These are phyloP conservation scores for Miltochrista miniata DNA, from an alignment of 2,888 invertebrate species.

Conservation along the genomic window DNA sequence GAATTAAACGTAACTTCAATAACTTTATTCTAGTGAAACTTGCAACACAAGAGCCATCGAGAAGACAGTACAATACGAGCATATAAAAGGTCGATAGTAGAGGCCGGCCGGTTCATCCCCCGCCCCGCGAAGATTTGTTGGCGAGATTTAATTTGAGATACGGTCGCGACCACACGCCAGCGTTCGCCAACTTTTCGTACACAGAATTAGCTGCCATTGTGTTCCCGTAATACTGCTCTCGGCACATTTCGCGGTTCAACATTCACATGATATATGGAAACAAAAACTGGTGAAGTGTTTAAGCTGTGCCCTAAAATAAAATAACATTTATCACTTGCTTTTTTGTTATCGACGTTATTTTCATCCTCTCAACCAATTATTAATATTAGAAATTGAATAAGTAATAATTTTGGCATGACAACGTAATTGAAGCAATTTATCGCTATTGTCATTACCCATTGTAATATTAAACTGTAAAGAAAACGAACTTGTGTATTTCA, in stretches of 20 bases:
- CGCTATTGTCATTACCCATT: no score
- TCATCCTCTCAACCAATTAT: no score
- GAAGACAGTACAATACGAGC: slow-evolving; percentile 13
- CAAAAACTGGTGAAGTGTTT: slow-evolving; percentile 4
- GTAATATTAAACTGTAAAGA: no score
- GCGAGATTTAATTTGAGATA: slow-evolving; percentile 82
- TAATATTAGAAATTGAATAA: no score
- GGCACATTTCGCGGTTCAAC: slow-evolving; percentile 22
- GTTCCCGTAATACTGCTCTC: slow-evolving; percentile 43
- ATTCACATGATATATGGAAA: slow-evolving; percentile 19
- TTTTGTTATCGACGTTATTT: no score
- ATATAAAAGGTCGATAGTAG: slow-evolving; percentile 44
- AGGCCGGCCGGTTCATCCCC: slow-evolving; percentile 56
- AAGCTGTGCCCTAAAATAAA: no score
- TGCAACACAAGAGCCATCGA: slow-evolving; percentile 5
- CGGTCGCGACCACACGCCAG: slow-evolving; percentile 68
- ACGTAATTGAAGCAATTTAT: no score
- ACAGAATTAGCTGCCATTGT: slow-evolving; percentile 65
- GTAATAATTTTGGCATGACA: no score
- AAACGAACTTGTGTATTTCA: no score
- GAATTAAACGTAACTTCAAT: no score
- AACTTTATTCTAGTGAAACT: not conserved
- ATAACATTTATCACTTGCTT: no score
- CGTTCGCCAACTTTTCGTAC: slow-evolving; percentile 71
- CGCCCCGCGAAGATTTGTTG: slow-evolving; percentile 73